A percentile compares a stretch with the other conserved stretches of the same genome.
Conservation (phyloP, 2,113 vertebrate genomes). For the Hemibagrus wyckioides region DNA sequence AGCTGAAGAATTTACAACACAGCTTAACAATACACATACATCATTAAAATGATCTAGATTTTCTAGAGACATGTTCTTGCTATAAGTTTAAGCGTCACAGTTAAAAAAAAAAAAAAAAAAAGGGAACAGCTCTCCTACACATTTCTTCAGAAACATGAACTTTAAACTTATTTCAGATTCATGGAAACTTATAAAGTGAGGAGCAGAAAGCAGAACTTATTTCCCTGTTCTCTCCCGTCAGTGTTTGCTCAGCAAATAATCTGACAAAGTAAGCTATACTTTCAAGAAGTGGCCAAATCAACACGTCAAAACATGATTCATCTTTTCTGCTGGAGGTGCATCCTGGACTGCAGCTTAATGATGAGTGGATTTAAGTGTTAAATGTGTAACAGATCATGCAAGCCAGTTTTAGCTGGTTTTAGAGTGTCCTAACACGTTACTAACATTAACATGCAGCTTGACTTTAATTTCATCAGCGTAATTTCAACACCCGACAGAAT, state of each 20-base stretch:
- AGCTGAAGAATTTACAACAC: not conserved
- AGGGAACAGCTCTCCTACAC: not conserved
- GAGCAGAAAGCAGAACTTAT: not conserved
- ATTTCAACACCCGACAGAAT: not conserved
- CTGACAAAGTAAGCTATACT: not conserved
- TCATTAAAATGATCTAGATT: too few relatives aligned
- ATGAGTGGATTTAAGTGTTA: not conserved
- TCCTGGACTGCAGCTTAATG: not conserved
- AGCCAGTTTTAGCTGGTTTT: not conserved
- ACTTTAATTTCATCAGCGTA: not conserved
- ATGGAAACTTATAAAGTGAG: not conserved
- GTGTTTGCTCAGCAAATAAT: conserved; percentile 17
- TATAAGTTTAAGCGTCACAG: not conserved
- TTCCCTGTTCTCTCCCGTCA: not conserved
- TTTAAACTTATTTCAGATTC: not conserved
- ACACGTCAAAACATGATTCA: not conserved
- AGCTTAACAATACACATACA: too few relatives aligned
- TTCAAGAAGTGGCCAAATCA: not conserved
- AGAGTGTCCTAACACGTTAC: not conserved
- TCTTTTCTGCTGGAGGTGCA: not conserved
- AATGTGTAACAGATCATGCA: not conserved
- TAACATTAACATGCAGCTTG: not conserved
- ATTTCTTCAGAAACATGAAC: not conserved
- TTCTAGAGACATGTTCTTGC: not conserved
- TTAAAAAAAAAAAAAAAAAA: conserved; percentile 7